Conservation (phyloP, 1,140 invertebrate genomes). For the Drosophila hydei region DNA sequence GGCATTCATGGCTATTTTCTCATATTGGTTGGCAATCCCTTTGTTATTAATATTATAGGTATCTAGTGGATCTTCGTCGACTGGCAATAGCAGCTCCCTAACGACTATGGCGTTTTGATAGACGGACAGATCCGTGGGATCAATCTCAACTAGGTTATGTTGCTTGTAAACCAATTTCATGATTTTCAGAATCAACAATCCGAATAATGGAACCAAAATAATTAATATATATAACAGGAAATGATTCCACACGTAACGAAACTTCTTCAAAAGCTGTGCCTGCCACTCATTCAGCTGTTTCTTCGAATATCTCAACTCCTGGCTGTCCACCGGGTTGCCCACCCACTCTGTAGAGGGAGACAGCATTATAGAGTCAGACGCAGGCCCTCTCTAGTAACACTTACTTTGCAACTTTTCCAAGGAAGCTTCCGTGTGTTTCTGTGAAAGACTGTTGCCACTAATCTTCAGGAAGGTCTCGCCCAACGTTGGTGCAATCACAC, state of each 20-base stretch:
- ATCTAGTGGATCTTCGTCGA: no score
- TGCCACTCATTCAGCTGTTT: conserved; percentile 35
- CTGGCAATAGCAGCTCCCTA: neutral
- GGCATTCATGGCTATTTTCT: neutral
- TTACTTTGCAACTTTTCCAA: no score
- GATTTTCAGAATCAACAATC: neutral
- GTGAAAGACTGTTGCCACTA: no score
- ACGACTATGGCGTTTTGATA: conserved; percentile 1
- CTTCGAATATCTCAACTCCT: neutral
- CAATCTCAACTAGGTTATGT: neutral
- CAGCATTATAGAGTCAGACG: neutral
- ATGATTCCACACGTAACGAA: conserved; percentile 14
- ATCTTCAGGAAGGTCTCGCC: conserved; percentile 89
- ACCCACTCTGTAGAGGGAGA: conserved; percentile 7
- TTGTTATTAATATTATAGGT: neutral
- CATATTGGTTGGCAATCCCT: neutral
- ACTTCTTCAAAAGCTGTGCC: conserved; percentile 36
- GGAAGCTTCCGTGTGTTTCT: no score
- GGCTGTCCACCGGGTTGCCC: neutral
- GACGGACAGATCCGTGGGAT: neutral
- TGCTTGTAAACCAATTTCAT: neutral
- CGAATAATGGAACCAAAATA: conserved; percentile 14
- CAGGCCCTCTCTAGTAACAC: no score
- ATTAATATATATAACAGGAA: neutral
- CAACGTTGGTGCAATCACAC: conserved; percentile 94